These are phyloP conservation scores for Drosophila kurseongensis DNA, from an alignment of 1,140 invertebrate genomes.

Conservation along the genomic window DNA sequence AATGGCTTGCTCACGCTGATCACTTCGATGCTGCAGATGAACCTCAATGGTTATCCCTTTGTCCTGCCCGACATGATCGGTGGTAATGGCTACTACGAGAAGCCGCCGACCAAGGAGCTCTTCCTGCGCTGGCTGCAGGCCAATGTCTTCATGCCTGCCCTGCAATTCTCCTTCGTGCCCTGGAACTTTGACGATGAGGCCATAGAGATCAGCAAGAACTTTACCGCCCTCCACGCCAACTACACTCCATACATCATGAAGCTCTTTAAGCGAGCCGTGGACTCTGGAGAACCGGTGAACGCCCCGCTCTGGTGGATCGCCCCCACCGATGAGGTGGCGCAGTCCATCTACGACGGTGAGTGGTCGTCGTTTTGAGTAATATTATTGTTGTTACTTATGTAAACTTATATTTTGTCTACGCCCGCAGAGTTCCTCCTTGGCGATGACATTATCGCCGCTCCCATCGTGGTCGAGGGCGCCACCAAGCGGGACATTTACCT, in stretches of 20 bases:
- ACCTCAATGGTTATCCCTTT: slow-evolving; percentile 93
- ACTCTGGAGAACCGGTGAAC: slow-evolving; percentile 90
- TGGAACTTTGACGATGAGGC: slow-evolving; percentile 93
- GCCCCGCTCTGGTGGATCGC: slow-evolving; percentile 97
- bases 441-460: slow-evolving; percentile 93
- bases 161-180: slow-evolving; percentile 95
- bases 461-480: slow-evolving; percentile 89
- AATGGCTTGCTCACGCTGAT: slow-evolving; percentile 93
- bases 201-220: slow-evolving; percentile 88
- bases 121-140: slow-evolving; percentile 96
- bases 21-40: slow-evolving; percentile 92
- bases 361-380: not conserved
- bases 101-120: slow-evolving; percentile 90
- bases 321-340: slow-evolving; percentile 88
- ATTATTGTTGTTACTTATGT: not conserved
- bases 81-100: slow-evolving; percentile 91
- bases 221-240: slow-evolving; percentile 89
- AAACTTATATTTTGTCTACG: not conserved
- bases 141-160: slow-evolving; percentile 93
- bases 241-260: slow-evolving; percentile 88
- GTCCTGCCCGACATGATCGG: slow-evolving; percentile 97
- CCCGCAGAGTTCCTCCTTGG: slow-evolving; percentile 93
- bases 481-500: slow-evolving; percentile 90
- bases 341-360: slow-evolving; percentile 88
- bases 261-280: slow-evolving; percentile 87